Conservation (phyloP, 2,888 invertebrate genomes). For the Cephalotes varians region DNA sequence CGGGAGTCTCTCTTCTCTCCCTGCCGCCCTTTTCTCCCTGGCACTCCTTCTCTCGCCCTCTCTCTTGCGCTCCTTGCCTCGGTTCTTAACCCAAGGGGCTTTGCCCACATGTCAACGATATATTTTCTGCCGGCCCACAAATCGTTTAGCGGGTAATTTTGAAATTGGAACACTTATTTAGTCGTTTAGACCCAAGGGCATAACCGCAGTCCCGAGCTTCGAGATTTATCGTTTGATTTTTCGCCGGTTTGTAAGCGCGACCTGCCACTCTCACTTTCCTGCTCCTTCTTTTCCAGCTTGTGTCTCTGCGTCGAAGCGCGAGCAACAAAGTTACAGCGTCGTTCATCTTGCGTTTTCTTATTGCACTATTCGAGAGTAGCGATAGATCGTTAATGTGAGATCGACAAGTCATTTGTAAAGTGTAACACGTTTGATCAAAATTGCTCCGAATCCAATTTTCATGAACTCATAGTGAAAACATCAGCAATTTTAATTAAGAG, state of each 20-base stretch:
- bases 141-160: slow-evolving; percentile 85
- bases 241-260: slow-evolving; percentile 68
- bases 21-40: slow-evolving; percentile 29
- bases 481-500: not conserved
- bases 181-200: slow-evolving; percentile 84
- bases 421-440: slow-evolving; percentile 5
- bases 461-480: not conserved
- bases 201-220: slow-evolving; percentile 67
- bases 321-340: slow-evolving; percentile 48
- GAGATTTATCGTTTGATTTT: slow-evolving; percentile 80
- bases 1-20: slow-evolving; percentile 52
- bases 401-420: slow-evolving; percentile 41
- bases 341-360: slow-evolving; percentile 43
- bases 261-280: slow-evolving; percentile 53
- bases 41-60: slow-evolving; percentile 16
- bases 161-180: slow-evolving; percentile 86
- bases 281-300: slow-evolving; percentile 28
- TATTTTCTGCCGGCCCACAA: slow-evolving; percentile 85
- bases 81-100: slow-evolving; percentile 75
- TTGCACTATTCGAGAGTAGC: slow-evolving; percentile 6
- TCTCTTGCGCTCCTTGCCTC: slow-evolving; percentile 57
- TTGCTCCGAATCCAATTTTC: not conserved
- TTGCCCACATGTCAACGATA: slow-evolving; percentile 84
- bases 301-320: slow-evolving; percentile 13
- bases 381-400: slow-evolving; percentile 41